These are phyloP conservation scores for Lepidocolaptes lacrymiger DNA, from an alignment of 2,797 vertebrate genomes.

Conservation along the genomic window DNA sequence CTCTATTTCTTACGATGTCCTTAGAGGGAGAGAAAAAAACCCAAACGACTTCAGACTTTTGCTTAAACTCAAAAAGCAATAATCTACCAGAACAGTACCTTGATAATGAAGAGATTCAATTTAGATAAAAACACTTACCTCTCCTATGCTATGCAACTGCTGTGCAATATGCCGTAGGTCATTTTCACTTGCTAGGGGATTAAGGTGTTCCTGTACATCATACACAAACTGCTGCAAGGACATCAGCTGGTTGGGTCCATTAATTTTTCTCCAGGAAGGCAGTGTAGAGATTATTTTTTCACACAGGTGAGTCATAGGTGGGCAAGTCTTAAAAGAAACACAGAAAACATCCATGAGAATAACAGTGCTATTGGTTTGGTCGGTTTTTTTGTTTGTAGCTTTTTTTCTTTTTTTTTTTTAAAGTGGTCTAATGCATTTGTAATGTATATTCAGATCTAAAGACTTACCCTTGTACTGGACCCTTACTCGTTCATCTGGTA, in stretches of 20 bases:
- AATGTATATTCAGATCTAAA: neutral
- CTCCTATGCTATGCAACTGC: constrained; percentile 94
- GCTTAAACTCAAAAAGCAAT: neutral
- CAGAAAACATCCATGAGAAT: neutral
- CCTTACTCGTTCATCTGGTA: neutral
- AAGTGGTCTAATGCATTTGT: neutral
- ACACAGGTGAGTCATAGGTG: constrained; percentile 88
- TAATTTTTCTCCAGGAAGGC: constrained; percentile 93
- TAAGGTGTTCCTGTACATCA: constrained; percentile 94
- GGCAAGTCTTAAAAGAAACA: constrained; percentile 81
- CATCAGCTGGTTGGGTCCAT: constrained; percentile 94
- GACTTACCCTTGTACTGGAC: neutral
- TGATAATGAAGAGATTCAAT: neutral
- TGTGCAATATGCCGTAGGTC: constrained; percentile 85
- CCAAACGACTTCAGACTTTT: neutral
- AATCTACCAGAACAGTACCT: neutral
- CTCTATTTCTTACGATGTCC: neutral
- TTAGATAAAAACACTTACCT: constrained; percentile 79
- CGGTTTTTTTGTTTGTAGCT: neutral
- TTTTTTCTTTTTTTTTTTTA: neutral
- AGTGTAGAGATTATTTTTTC: constrained; percentile 90
- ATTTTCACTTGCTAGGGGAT: constrained; percentile 93
- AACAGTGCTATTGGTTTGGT: neutral
- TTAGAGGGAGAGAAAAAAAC: neutral
- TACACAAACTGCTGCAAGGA: constrained; percentile 95